Evolutionary conservation across 1,140 invertebrate genomes (phyloP), one percentile per base, ranked within the genome.

Genomic region (Danaus plexippus): DNA sequence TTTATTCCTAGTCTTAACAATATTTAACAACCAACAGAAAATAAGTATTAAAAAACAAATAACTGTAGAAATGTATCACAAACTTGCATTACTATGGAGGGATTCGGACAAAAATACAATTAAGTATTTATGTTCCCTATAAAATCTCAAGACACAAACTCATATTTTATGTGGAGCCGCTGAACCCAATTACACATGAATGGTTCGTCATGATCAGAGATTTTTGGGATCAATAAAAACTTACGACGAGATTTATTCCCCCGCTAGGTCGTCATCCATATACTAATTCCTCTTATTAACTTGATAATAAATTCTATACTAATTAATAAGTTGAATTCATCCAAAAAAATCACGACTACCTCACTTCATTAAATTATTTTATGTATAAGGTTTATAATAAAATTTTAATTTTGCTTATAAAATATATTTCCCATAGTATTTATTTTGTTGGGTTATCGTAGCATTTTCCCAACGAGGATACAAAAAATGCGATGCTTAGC

Each of bases 81-180:
- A 57, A 59, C 54, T 52, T 49, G 42, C 54, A 44, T 47, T 43
- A 53, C 67, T 73, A 75, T 73, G 61, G 71, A 71, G 60, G 54
- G 66, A 67, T 63, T 47, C 66, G 66, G 57, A 83, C 76, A 78
- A 82, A 77, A 83, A 81, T 69, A 80, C 73, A 83, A 83, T 80
- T 81, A 86, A 86, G 75, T 80, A 78, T 86, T 86, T 86, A 86
- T 84, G 80, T 78, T 80, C 67, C 75, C 79, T 77, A 86, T 84
- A 86, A 84, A 85, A 81, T 73, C 67, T 69, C 66, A 61, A 63
- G 67, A 63, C 70, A 73, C 70, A 75, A 77, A 76, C 80, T 83
- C 79, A 80, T 83, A 86, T 86, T 83, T 86, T 86, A 86, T 77
- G 77, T 75, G 79, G 54, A 75, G 71, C 77, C 79, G 74, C 56